Percentiles rank a stretch among this genome's conserved stretches.
These are phyloP conservation scores for Cantharis rustica DNA, from an alignment of 2,888 invertebrate species.

Conservation along the genomic window DNA sequence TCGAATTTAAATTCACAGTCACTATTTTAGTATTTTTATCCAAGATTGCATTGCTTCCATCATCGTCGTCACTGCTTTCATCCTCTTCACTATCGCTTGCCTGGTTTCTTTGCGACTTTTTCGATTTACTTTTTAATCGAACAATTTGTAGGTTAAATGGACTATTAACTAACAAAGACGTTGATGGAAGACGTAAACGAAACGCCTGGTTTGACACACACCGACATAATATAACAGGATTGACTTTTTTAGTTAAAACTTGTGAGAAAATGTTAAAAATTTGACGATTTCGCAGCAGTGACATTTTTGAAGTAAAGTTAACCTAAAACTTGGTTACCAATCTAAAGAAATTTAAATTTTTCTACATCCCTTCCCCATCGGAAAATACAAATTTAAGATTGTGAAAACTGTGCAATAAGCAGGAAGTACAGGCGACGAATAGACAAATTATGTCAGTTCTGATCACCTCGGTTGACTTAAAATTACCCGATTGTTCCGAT, in stretches of 20 bases:
- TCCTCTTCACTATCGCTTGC: slow-evolving; percentile 61
- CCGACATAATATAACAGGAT: background rate
- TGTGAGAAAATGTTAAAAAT: background rate
- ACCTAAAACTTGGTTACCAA: background rate
- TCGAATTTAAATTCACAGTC: slow-evolving; percentile 66
- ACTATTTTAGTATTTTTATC: slow-evolving; percentile 68
- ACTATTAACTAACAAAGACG: background rate
- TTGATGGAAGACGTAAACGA: background rate
- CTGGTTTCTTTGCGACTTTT: slow-evolving; percentile 35
- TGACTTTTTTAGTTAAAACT: background rate
- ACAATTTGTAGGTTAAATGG: slow-evolving; percentile 12
- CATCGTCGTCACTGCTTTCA: slow-evolving; percentile 55
- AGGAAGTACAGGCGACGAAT: no score
- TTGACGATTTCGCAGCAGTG: background rate
- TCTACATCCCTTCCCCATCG: no score
- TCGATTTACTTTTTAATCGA: slow-evolving; percentile 40
- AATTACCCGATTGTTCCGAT: no score
- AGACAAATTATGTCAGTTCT: no score
- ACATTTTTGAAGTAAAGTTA: background rate
- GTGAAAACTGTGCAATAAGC: no score
- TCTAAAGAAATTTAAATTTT: no score
- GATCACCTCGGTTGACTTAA: no score
- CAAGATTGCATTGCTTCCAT: slow-evolving; percentile 56
- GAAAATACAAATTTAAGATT: no score
- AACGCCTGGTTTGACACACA: background rate